Evolutionary conservation across 2,888 invertebrate genomes (phyloP), one percentile per base, ranked within the genome.

Genomic region (Athalia circularis): DNA sequence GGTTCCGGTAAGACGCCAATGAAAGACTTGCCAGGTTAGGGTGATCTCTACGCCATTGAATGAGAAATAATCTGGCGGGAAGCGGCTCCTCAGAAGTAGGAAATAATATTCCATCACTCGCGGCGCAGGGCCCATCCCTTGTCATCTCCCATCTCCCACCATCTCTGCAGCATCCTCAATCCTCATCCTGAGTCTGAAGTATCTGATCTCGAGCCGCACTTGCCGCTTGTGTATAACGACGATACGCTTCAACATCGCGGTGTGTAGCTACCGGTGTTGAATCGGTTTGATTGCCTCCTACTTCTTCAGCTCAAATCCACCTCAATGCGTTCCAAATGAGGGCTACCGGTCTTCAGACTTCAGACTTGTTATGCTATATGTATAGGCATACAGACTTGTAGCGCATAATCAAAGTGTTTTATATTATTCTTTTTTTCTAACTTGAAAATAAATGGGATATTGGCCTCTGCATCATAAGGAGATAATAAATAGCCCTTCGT

Each of bases 51-150:
- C 83, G 83, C 84, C 81, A 83, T 81, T 86, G 84, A 81, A 83
- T 78, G 81, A 80, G 79, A 84, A 86, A 83, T 77, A 78, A 85
- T 83, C 80, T 83, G 79, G 79, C 81, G 79, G 81, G 79, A 80
- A 79, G 80, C 80, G 81, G 80, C 80, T 84, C 85, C 84, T 82
- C 81, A 86, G 85, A 86, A 86, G 85, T 83, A 82, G 82, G 80
- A 83, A 72, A 72, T 72, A 72, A 86, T 82, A 81, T 86, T 82
- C 82, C 78, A 70, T 80, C 83, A 79, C 84, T 64, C 76, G 77
- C 80, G 80, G 79, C 72, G 59, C 59, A 59, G 43, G 59, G 45
- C 61, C 72, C 57, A 72, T 72, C 72, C 72, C 72, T 72, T 72
- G 72, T 72, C 81, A 82, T 80, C 81, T 77, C 79, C 80, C 80